Percentiles rank a stretch among this genome's conserved stretches.
Evolutionary conservation across 1,140 invertebrate species (phyloP).

Genomic region (Drosophila navojoa): DNA sequence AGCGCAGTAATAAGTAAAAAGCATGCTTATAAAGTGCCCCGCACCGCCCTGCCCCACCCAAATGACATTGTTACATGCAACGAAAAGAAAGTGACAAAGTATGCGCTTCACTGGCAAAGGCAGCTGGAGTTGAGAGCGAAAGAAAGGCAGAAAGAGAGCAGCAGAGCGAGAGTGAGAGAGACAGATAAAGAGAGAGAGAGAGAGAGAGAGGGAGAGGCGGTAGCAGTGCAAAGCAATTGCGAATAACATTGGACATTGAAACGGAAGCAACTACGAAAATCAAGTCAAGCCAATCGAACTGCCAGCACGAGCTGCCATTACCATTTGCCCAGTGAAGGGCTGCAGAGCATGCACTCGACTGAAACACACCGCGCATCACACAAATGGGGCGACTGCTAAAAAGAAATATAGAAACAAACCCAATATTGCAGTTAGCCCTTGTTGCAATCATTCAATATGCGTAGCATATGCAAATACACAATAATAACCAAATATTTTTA

Average conservation of each 20-base stretch:
- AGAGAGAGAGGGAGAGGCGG: neutral
- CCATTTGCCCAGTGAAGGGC: neutral
- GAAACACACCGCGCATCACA: neutral
- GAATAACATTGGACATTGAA: neutral
- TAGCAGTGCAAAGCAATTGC: neutral
- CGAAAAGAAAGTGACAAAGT: constrained; percentile 70
- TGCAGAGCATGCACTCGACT: neutral
- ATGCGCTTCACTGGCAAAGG: constrained; percentile 47
- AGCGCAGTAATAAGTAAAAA: constrained; percentile 42
- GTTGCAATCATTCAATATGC: too few species aligned
- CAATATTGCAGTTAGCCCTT: too few species aligned
- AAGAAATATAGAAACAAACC: neutral
- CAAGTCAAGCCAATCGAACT: neutral
- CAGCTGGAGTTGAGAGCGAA: constrained; percentile 1
- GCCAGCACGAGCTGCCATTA: neutral
- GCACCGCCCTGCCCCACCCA: neutral
- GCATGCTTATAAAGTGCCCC: constrained; percentile 28
- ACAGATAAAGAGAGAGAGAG: neutral
- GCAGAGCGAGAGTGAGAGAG: neutral
- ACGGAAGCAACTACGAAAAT: neutral
- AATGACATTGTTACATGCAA: constrained; percentile 26
- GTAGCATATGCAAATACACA: too few species aligned
- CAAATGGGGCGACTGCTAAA: neutral
- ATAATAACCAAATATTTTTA: too few species aligned
- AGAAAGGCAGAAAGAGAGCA: neutral